Evolutionary conservation across 1,140 invertebrate species (phyloP), one percentile per base, ranked within the genome.

Genomic region (Drosophila kepulauana): DNA sequence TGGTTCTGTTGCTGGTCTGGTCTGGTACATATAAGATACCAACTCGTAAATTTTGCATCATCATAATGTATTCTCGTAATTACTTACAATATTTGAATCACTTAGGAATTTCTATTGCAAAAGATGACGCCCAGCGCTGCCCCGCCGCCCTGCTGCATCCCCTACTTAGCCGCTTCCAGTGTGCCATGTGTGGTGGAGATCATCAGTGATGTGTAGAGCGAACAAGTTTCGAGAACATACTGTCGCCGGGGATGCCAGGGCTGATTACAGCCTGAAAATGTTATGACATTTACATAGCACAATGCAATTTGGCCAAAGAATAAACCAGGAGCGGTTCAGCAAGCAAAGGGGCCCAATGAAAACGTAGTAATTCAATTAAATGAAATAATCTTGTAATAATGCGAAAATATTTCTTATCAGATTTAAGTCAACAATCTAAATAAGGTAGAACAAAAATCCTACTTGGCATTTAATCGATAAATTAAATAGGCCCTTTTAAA

Each of bases 41-140:
- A 72, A 79, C 72, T 90, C 82, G 86, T 82, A 86, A 82, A 91
- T 90, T 91, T 90, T 74, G 82, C 86, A 91, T 90, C 86, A 90
- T 89, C 85, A 89, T 90, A 89, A 89, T 90, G 86, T 86, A 82
- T 86, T 89, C 80, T 90, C 78, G 88, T 91, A 88, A 91, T 91
- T 91, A 85, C 88, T 88, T 91, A 86, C 81, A 74, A 91, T 91
- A 79, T 91, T 91, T 87, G 78, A 91, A 79, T 79, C 88, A 91
- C 91, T 89, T 90, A 75, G 79, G 86, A 86, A 86, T 79, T 75
- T 75, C 76, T 43, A 16, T 59, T 66, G 63, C 81, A 68, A 78
- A 86, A 86, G 74, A 75, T 79, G 64, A 86, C 78, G 63, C 48
- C 45, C 30, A 16, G 28, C 25, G 16, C 11, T 49, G 7, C n/a